Evolutionary conservation across 1,140 invertebrate genomes (phyloP), one percentile per base, ranked within the genome.

Genomic region (Stratiolaelaps scimitus): DNA sequence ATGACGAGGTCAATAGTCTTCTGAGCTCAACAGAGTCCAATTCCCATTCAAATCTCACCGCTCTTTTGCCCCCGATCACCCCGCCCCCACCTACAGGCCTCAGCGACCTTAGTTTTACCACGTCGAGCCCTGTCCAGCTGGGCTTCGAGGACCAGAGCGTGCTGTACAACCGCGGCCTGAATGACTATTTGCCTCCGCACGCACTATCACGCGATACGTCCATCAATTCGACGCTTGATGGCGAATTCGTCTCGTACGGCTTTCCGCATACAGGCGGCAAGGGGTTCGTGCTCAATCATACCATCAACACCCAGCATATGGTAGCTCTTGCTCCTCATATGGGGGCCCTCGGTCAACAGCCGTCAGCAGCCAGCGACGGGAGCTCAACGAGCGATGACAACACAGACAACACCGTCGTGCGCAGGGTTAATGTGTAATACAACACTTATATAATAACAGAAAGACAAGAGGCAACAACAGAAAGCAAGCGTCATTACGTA

Each of bases 1-100:
- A 60, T 34, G 53, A 60, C 53, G 53, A 60, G 53, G 53, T 60
- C 53, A 60, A 60, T 60, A 60, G 53, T 60, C 53, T 60, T 60
- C 53, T 60, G 53, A 60, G 53, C 53, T 60, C 53, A 17, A 60
- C 53, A 60, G 53, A 60, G 53, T 60, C 53, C 23, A 60, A 60
- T 23, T 60, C 53, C 53, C 53, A 60, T 23, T 60, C 53, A 10
- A 60, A 60, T 23, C 53, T 60, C 53, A 60, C 53, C 20, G 53
- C 53, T 23, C 53, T 60, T 34, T 26, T 26, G 26, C 26, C 34
- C 53, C 53, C 26, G 15, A 60, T 60, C 53, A 60, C 53, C 26
- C 53, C 53, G 26, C 53, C 53, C 15, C 53, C 53, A 17, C 53
- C 53, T 23, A 60, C 53, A 34, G 53, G 53, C 26, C 23, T 60